Base-by-base conservation (phyloP, 1,140 invertebrate species). In the Notospermus geniculatus region DNA sequence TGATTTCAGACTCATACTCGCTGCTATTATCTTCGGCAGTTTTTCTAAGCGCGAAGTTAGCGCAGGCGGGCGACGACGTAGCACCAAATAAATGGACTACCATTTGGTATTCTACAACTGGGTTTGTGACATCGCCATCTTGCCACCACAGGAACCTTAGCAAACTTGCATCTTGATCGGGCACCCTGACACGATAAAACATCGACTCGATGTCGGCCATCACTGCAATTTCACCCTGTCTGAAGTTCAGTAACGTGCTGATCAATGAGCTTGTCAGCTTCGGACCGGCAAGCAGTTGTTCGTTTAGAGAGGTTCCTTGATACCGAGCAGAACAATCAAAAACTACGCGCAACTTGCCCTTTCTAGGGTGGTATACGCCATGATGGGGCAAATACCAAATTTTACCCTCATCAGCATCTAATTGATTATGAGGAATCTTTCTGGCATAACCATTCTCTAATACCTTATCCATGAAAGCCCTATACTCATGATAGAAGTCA, bases 111-210 rank as follows among this genome's bases (percentile, higher is more conserved):
- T 7, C 15, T 15, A 11, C 19, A 11, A 50, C 55, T 15, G 54
- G 17, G 13, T 52, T 41, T 7, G 25, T 56, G 5, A 36, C 1
- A 43, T 66, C 53, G 17, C 28, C 60, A n/a, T 57, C 28, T 30
- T 17, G 22, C 61, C 64, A 66, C 61, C 55, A 59, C 17, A 43
- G 30, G 43, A 63, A 65, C 17, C 57, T 32, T 13, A 63, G 22
- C 13, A 22, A 54, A n/a, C 63, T 54, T 29, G 50, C 28, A 17
- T 65, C 50, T 15, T 19, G 17, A 23, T 1, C 2, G 28, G 60
- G 58, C 2, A 65, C 63, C 25, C 59, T 60, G 2, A 68, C 63
- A 43, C 58, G 57, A 28, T 62, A 52, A 30, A 65, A 68, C 63
- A 65, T 65, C 5, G 54, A 27, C 46, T 68, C 54, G 17, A 68